Percentiles rank a stretch among this genome's conserved stretches.
Evolutionary conservation across 2,113 vertebrate species (phyloP).

Genomic region (Pedetes capensis): DNA sequence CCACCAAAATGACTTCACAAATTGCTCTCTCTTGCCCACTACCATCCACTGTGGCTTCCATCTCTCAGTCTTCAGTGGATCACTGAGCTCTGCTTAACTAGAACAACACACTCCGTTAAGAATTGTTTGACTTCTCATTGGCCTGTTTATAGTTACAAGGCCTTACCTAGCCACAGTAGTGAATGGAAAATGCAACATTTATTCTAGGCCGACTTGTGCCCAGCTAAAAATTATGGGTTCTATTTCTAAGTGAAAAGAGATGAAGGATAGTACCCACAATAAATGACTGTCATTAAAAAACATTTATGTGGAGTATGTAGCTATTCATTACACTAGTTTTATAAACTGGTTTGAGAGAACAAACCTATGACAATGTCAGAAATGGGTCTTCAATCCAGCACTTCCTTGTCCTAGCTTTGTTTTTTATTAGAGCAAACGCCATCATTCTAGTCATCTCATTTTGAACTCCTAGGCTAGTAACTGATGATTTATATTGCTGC

Average conservation of each 20-base stretch:
- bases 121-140: background rate
- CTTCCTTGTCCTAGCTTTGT: background rate
- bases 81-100: background rate
- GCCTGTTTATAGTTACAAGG: background rate
- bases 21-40: background rate
- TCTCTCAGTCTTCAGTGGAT: background rate
- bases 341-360: background rate
- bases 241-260: constrained; percentile 46
- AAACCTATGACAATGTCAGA: background rate
- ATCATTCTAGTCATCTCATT: background rate
- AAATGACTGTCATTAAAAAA: constrained; percentile 36
- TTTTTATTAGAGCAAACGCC: background rate
- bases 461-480: background rate
- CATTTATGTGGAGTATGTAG: constrained; percentile 6
- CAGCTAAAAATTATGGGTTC: constrained; percentile 45
- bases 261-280: background rate
- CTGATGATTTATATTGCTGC: background rate
- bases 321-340: background rate
- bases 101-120: background rate
- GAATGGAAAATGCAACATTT: constrained; percentile 34
- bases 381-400: background rate
- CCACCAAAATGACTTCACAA: background rate
- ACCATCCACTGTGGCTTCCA: background rate
- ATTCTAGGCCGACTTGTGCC: background rate
- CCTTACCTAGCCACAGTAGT: background rate